Base-by-base conservation (phyloP, 2,888 invertebrate species). In the Dione juno region DNA sequence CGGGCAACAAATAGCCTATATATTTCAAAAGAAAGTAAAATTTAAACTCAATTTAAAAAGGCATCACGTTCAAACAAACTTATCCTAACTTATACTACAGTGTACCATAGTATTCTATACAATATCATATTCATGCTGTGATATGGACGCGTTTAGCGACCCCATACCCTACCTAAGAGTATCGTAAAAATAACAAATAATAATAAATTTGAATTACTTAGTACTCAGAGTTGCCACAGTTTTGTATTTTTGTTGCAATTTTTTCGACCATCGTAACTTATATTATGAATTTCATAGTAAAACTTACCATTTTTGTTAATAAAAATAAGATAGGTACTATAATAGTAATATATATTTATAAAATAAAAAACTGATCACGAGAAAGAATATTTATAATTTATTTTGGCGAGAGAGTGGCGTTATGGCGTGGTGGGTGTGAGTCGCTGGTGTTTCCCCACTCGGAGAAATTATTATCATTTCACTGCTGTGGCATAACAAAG, bases 151-250 rank as follows among this genome's bases (percentile, higher is more conserved):
- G 11, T 1, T 28, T 45, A 45, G 28, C 61, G 16, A 35, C 45
- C 43, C 43, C 59, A 61, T 61, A 6, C 43, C 61, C 61, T 45
- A n/a, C n/a, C 61, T n/a, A 45, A 61, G 45, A n/a, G 61, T 16
- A 10, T 14, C 61, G 28, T 61, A 61, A 61, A 61, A 61, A 61
- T 61, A 61, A 45, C 45, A n/a, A 45, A 61, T 61, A 61, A 61
- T 61, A 45, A 61, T 61, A 61, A 61, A 61, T 61, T 61, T 45
- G 35, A 61, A 61, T 61, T 61, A 61, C 59, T 21, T 43, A 21
- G 28, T 45, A 45, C 61, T 45, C 45, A 45, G 28, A 45, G 61
- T 61, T 61, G 59, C 59, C 59, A 61, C n/a, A 43, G 43, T 61
- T 28, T 45, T 35, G 28, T 61, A 35, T 45, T 61, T 28, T 43